Evolutionary conservation across 2,113 vertebrate genomes (phyloP).

Genomic region (Sapajus apella): DNA sequence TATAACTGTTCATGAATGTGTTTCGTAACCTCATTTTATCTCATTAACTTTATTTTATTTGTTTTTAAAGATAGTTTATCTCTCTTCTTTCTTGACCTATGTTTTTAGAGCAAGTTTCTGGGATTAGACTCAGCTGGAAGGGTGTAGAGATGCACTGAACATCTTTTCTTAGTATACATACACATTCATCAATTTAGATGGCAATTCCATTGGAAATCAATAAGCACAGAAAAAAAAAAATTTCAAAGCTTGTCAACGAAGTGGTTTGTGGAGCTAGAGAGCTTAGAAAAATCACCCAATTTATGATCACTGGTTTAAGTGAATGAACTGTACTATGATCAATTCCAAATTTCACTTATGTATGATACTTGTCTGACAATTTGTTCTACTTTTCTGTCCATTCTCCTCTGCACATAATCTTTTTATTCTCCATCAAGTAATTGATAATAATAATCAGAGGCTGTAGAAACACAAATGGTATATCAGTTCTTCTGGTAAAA

Average conservation of each 20-base stretch:
- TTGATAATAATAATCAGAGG: neutral
- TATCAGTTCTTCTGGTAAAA: neutral
- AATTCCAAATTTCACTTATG: constrained; percentile 56
- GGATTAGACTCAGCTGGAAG: constrained; percentile 25
- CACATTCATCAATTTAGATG: constrained; percentile 78
- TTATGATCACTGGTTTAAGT: constrained; percentile 61
- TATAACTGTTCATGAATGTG: neutral
- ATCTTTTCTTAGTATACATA: constrained; percentile 39
- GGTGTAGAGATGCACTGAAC: neutral
- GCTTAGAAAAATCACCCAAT: constrained; percentile 75
- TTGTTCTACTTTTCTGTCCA: neutral
- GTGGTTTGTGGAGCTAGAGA: constrained; percentile 52
- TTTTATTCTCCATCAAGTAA: constrained; percentile 56
- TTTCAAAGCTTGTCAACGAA: constrained; percentile 72
- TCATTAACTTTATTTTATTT: neutral
- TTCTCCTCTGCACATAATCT: neutral
- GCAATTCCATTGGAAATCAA: constrained; percentile 77
- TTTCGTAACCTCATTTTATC: neutral
- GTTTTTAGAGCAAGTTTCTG: neutral
- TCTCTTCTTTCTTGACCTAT: neutral
- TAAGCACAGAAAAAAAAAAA: constrained; percentile 73
- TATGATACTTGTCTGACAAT: constrained; percentile 36
- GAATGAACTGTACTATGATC: constrained; percentile 52
- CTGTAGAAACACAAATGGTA: neutral
- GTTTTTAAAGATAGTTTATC: neutral